Evolutionary conservation across 2,797 vertebrate genomes (phyloP).

Genomic region (Toxotes lorentzi): DNA sequence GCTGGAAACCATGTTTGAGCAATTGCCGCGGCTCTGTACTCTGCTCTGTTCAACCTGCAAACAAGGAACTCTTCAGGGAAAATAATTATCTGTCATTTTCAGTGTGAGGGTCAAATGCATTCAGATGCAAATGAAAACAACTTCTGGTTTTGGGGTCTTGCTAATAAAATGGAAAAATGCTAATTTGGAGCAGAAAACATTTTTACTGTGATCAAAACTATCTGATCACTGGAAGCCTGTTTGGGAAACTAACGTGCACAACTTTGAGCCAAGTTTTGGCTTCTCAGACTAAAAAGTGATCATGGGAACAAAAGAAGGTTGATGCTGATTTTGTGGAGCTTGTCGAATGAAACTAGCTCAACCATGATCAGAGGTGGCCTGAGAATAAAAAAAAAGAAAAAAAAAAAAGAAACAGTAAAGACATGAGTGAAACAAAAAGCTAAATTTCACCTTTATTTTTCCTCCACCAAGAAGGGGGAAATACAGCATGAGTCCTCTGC

Average conservation of each 20-base stretch:
- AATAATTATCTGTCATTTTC: conserved; percentile 76
- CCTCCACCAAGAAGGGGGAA: neutral
- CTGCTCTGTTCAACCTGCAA: conserved; percentile 46
- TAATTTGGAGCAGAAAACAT: conserved; percentile 41
- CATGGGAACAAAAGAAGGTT: neutral
- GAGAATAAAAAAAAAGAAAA: neutral
- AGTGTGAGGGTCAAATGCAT: conserved; percentile 72
- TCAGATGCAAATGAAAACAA: conserved; percentile 79
- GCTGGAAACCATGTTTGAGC: conserved; percentile 75
- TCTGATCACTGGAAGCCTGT: conserved; percentile 26
- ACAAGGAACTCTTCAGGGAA: conserved; percentile 70
- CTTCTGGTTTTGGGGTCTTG: conserved; percentile 55
- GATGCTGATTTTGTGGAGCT: conserved; percentile 1
- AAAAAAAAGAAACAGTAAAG: conserved; percentile 11
- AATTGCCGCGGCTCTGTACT: conserved; percentile 51
- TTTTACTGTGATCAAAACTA: conserved; percentile 49
- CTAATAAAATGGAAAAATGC: conserved; percentile 63
- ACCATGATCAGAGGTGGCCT: neutral
- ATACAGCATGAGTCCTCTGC: neutral
- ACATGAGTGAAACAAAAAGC: neutral
- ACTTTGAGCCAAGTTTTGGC: conserved; percentile 31
- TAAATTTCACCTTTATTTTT: conserved; percentile 10
- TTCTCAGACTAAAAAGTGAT: conserved; percentile 18
- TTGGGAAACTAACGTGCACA: conserved; percentile 13
- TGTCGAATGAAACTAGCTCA: conserved; percentile 7